A percentile compares a stretch with the other conserved stretches of the same genome.
phyloP scores from a whole-genome alignment of 2,797 vertebrate species.

The Chiloscyllium punctatum region DNA sequence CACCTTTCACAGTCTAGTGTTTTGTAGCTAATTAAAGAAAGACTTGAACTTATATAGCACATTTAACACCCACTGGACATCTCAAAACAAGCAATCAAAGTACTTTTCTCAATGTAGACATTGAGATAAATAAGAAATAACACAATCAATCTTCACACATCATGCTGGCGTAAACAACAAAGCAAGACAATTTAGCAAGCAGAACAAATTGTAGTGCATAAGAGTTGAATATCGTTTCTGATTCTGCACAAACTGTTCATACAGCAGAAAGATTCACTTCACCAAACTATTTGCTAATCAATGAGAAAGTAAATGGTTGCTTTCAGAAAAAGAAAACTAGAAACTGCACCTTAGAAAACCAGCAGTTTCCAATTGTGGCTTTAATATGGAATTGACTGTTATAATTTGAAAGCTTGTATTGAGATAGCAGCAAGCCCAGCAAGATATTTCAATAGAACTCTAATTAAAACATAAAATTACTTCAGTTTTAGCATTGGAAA shows the following conservation, averaged over 20 bases:
- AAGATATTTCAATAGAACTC: not conserved
- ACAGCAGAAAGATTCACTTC: not conserved
- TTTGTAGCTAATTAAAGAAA: no score
- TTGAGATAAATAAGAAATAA: no score
- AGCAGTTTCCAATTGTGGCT: not conserved
- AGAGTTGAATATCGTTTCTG: no score
- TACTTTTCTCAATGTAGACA: no score
- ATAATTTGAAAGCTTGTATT: not conserved
- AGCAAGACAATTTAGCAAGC: not conserved
- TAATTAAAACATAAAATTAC: not conserved
- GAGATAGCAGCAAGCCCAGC: not conserved
- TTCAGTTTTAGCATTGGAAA: not conserved
- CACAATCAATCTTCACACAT: no score
- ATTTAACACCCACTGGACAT: no score
- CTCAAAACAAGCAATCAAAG: no score
- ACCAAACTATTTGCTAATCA: not conserved
- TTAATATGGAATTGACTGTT: not conserved
- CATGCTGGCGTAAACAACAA: no score
- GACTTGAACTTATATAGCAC: no score
- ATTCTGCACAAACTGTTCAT: not conserved
- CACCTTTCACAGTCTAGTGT: no score
- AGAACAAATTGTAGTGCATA: not conserved
- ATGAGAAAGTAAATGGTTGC: not conserved
- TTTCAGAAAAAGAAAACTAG: not conserved
- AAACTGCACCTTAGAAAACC: not conserved